Evolutionary conservation across 2,797 vertebrate species (phyloP).

Genomic region (Hemitrygon akajei): DNA sequence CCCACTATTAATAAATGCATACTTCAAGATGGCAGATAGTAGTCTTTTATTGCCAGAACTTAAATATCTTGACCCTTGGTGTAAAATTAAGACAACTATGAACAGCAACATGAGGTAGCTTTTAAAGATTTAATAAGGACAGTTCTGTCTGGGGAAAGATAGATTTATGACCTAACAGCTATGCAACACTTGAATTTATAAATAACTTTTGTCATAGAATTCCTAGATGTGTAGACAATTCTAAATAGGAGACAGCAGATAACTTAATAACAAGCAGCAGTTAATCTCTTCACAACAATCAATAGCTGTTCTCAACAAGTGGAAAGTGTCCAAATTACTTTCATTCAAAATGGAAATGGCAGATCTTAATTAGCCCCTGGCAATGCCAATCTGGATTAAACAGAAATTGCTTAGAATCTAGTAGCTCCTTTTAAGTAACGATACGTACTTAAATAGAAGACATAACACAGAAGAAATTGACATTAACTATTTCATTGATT

Average conservation of each 20-base stretch:
- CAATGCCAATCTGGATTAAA: not conserved
- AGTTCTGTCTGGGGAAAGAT: not conserved
- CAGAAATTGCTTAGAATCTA: not conserved
- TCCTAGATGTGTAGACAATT: not conserved
- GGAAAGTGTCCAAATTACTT: conserved; percentile 7
- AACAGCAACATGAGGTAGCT: conserved; percentile 9
- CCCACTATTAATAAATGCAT: not conserved
- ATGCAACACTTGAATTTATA: not conserved
- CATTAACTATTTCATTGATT: not conserved
- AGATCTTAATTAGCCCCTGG: not conserved
- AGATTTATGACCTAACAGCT: conserved; percentile 17
- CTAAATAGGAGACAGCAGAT: not conserved
- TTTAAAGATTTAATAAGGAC: conserved; percentile 23
- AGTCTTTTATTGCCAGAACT: not conserved
- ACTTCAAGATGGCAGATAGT: not conserved
- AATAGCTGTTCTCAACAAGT: not conserved
- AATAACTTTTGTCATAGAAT: not conserved
- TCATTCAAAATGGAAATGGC: not conserved
- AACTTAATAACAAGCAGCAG: not conserved
- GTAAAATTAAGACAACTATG: conserved; percentile 18
- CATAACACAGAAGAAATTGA: not conserved
- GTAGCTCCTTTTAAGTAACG: not conserved
- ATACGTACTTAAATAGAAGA: not conserved
- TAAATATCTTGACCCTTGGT: not conserved
- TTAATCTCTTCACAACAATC: conserved; percentile 8